Percentiles rank a stretch among this genome's conserved stretches.
These are phyloP conservation scores for Alosa alosa DNA, from an alignment of 2,113 vertebrate species.

Conservation along the genomic window DNA sequence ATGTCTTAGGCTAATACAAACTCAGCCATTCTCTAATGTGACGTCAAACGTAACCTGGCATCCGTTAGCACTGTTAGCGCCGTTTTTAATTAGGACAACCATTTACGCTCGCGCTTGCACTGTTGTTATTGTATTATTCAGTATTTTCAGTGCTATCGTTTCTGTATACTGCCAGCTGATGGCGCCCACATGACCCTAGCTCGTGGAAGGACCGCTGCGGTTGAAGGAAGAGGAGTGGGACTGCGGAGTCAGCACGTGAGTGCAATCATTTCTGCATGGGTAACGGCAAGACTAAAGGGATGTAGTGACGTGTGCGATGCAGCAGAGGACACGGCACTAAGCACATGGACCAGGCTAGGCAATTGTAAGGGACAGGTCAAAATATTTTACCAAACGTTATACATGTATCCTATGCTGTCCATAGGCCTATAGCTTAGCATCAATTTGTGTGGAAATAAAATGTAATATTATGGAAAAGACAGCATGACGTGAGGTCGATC, in stretches of 20 bases:
- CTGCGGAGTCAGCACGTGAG: constrained; percentile 70
- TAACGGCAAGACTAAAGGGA: constrained; percentile 53
- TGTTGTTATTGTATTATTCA: neutral
- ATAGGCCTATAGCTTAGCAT: too few species aligned
- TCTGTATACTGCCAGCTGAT: neutral
- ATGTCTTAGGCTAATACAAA: neutral
- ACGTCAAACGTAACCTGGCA: neutral
- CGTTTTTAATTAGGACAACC: neutral
- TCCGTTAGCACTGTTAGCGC: neutral
- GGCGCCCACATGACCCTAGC: neutral
- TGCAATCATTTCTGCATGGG: constrained; percentile 38
- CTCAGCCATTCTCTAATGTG: neutral
- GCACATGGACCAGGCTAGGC: neutral
- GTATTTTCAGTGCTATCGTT: neutral
- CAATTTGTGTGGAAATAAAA: neutral
- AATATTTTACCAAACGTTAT: neutral
- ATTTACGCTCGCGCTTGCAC: neutral
- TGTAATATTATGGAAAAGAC: neutral
- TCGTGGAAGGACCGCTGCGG: neutral
- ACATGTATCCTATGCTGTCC: too few species aligned
- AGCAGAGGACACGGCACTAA: constrained; percentile 25
- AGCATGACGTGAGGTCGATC: too few species aligned
- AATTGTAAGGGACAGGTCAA: neutral
- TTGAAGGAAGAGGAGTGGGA: constrained; percentile 55
- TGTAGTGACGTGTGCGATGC: constrained; percentile 39